Percentiles rank a stretch among this genome's conserved stretches.
Evolutionary conservation across 1,140 invertebrate species (phyloP).

Genomic region (Heliconius eleuchia): DNA sequence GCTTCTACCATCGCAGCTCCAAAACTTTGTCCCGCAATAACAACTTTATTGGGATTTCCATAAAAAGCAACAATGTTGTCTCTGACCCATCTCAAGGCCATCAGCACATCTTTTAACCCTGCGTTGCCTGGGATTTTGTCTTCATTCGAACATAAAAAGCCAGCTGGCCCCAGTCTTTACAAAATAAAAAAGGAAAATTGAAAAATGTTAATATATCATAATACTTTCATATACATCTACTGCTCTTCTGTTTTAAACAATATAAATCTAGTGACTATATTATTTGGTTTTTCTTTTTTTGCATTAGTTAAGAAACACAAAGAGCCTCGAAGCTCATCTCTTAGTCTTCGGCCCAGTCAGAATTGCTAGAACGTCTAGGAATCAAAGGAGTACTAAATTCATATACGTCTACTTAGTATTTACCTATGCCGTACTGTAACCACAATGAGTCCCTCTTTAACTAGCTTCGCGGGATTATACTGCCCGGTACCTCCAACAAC

Average conservation of each 20-base stretch:
- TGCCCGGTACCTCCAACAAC: conserved; percentile 82
- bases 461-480: conserved; percentile 82
- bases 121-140: conserved; percentile 86
- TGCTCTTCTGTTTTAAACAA: too few relatives aligned
- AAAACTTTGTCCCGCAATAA: conserved; percentile 80
- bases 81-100: conserved; percentile 85
- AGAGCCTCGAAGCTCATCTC: too few relatives aligned
- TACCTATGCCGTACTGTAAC: conserved; percentile 86
- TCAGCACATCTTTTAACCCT: conserved; percentile 85
- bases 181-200: background rate
- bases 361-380: too few relatives aligned
- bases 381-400: too few relatives aligned
- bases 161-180: conserved; percentile 58
- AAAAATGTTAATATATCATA: background rate
- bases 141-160: conserved; percentile 80
- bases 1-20: conserved; percentile 77
- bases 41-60: conserved; percentile 84
- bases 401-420: background rate
- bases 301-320: too few relatives aligned
- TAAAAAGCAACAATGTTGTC: conserved; percentile 86
- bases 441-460: conserved; percentile 84
- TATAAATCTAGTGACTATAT: too few relatives aligned
- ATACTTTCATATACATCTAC: too few relatives aligned
- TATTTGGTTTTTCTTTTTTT: too few relatives aligned
- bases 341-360: too few relatives aligned